Conservation (phyloP, 2,888 invertebrate genomes). For the Drosophila anomalipes region DNA sequence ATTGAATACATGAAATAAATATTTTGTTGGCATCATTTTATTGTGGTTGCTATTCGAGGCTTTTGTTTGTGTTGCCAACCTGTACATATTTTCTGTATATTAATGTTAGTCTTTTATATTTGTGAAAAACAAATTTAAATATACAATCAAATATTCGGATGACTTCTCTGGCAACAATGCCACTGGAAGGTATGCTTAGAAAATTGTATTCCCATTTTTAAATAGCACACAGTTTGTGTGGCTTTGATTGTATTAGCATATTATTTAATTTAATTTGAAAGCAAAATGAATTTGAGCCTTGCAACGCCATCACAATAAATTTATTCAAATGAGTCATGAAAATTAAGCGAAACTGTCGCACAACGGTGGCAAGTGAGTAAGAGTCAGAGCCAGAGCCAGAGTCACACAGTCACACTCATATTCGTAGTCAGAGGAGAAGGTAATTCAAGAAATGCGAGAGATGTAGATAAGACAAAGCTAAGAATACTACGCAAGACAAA, state of each 20-base stretch:
- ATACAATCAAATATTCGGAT: conserved; percentile 21
- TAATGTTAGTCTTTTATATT: conserved; percentile 26
- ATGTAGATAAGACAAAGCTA: conserved; percentile 58
- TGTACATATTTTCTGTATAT: conserved; percentile 27
- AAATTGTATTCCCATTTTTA: conserved; percentile 22
- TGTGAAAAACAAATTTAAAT: conserved; percentile 21
- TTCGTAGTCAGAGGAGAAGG: conserved; percentile 4
- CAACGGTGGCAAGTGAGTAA: conserved; percentile 12
- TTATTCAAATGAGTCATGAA: conserved; percentile 74
- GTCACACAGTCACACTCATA: neutral
- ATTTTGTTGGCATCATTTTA: conserved; percentile 30
- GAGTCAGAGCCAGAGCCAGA: neutral
- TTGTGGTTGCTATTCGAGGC: conserved; percentile 2
- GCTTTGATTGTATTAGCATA: conserved; percentile 49
- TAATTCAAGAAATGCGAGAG: conserved; percentile 47
- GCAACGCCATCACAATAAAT: conserved; percentile 37
- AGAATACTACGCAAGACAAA: conserved; percentile 55
- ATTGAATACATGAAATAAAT: conserved; percentile 20
- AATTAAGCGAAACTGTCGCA: conserved; percentile 56
- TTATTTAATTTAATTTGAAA: conserved; percentile 39
- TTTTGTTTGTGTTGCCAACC: conserved; percentile 30
- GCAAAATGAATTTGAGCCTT: conserved; percentile 9
- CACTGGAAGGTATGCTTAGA: conserved; percentile 14
- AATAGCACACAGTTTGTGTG: conserved; percentile 15
- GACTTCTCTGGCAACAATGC: conserved; percentile 8